phyloP scores from a whole-genome alignment of 2,797 vertebrate species.

The Acanthornis magna region DNA sequence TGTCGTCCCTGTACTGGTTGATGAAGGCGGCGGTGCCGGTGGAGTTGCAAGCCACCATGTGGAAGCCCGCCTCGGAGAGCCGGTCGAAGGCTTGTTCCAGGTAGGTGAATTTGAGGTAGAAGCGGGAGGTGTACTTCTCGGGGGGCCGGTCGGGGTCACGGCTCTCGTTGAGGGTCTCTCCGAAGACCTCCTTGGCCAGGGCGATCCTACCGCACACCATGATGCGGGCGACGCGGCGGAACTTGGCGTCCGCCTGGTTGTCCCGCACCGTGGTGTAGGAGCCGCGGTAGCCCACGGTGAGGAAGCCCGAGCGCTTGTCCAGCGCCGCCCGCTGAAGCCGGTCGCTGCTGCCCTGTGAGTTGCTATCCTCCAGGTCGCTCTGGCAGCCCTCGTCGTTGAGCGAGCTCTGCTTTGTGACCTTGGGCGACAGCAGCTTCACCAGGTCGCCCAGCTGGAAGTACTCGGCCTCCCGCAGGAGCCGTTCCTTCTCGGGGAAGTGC shows the following conservation, averaged over 20 bases:
- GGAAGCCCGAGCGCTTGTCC: conserved; percentile 84
- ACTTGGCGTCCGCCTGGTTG: conserved; percentile 85
- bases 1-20: conserved; percentile 87
- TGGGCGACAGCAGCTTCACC: conserved; percentile 80
- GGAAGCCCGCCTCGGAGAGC: conserved; percentile 86
- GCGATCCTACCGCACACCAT: conserved; percentile 87
- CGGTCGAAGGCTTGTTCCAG: conserved; percentile 88
- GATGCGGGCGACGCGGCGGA: conserved; percentile 86
- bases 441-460: conserved; percentile 84
- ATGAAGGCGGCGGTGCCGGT: conserved; percentile 83
- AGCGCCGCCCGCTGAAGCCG: conserved; percentile 68
- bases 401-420: conserved; percentile 81
- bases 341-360: conserved; percentile 82
- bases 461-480: conserved; percentile 86
- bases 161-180: conserved; percentile 87
- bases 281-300: conserved; percentile 87
- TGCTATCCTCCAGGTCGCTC: conserved; percentile 83
- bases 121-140: conserved; percentile 88
- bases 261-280: conserved; percentile 84
- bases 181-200: conserved; percentile 88
- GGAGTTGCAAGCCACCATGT: conserved; percentile 90
- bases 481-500: conserved; percentile 87
- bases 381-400: conserved; percentile 82
- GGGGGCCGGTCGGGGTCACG: conserved; percentile 87
- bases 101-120: conserved; percentile 90